Conservation (phyloP, 2,888 invertebrate species). For the Acanthosepion pharaonis region DNA sequence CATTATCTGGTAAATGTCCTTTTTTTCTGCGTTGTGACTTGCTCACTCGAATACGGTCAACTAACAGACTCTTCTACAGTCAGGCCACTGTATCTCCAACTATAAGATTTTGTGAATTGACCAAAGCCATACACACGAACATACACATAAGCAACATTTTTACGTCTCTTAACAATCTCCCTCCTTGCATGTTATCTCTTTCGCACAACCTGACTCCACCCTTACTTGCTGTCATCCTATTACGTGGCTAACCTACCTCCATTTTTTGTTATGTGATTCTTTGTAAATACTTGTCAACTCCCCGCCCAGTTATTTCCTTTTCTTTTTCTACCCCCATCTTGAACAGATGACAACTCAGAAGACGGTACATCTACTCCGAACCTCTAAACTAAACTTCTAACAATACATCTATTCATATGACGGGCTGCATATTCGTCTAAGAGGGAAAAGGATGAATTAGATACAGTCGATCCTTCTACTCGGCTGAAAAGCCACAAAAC, state of each 20-base stretch:
- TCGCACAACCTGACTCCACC: background rate
- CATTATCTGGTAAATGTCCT: too few species aligned
- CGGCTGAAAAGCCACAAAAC: background rate
- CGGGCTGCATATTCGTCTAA: background rate
- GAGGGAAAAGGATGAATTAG: background rate
- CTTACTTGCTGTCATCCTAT: background rate
- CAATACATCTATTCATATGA: background rate
- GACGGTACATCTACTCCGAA: background rate
- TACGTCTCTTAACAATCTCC: background rate
- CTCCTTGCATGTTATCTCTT: background rate
- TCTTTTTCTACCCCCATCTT: too few species aligned
- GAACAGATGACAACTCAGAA: background rate
- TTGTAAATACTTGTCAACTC: background rate
- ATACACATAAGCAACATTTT: background rate
- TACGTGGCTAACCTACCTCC: background rate
- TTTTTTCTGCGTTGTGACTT: too few species aligned
- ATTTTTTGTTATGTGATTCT: too few species aligned
- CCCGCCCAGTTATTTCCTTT: background rate
- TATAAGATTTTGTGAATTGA: too few species aligned
- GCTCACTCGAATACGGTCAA: too few species aligned
- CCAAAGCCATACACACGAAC: background rate
- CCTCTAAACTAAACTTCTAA: background rate
- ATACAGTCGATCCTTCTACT: background rate
- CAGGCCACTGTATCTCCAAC: too few species aligned
- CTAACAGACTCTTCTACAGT: too few species aligned